Base-by-base conservation (phyloP, 2,113 vertebrate genomes). In the Crotalus tigris region DNA sequence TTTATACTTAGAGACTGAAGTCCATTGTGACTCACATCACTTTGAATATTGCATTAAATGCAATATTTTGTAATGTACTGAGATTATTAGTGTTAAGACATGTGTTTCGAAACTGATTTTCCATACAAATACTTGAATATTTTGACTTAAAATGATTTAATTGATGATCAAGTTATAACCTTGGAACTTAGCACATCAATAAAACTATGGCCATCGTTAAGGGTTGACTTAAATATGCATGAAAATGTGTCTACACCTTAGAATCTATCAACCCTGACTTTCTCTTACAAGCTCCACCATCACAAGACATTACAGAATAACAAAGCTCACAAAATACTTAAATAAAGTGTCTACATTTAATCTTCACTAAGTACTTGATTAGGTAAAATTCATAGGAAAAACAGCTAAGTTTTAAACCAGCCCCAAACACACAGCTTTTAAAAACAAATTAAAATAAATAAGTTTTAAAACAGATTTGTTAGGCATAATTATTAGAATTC, bases 361-460 rank as follows among this genome's bases (percentile, higher is more conserved):
- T 95, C 97, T 96, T 96, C 90, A 53, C 96, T 98, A 98, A 98
- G 98, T 97, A 97, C 96, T 97, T 93, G 85, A 96, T 96, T 96
- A 95, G 96, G 95, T 95, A 97, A 92, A 97, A 97, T 97, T 96
- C 94, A 95, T 96, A 97, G 95, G 95, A 96, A 97, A 96, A 97
- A 97, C 94, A 96, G 96, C 96, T 97, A 98, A 97, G 91, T 93
- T 95, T 96, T 95, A 95, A 97, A 97, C 91, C 85, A 94, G 94
- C 94, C 96, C 97, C 33, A 95, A 96, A 94, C 49, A 0, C 94
- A 96, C 94, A 91, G 69, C 49, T 94, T 93, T 93, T 95, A 96
- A 97, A 97, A 97, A 97, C 95, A 92, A 96, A 94, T 96, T 96
- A 97, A 98, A 98, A 98, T 98, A 98, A 98, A 98, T 98, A 98